phyloP scores from a whole-genome alignment of 1,140 invertebrate species.

The Drosophila mayri region DNA sequence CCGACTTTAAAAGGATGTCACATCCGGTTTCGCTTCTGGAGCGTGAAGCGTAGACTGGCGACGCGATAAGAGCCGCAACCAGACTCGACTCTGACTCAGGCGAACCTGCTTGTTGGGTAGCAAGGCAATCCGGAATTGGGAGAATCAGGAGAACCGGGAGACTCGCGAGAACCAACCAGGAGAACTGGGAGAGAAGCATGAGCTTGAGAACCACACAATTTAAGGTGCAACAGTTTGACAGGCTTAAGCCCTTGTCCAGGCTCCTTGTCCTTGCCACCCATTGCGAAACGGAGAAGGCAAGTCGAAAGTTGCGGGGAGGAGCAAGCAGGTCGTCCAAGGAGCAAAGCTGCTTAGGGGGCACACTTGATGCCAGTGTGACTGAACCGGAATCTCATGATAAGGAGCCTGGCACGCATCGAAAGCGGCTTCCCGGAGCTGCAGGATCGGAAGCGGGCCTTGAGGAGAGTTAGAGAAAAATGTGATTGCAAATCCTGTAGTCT shows the following conservation, averaged over 20 bases:
- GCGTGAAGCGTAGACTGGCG: slow-evolving; percentile 77
- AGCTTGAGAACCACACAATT: slow-evolving; percentile 33
- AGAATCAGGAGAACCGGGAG: slow-evolving; percentile 4
- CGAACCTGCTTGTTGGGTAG: neutral
- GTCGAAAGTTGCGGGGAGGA: neutral
- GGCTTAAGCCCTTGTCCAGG: slow-evolving; percentile 33
- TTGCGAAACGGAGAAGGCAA: neutral
- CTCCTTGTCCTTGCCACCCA: slow-evolving; percentile 1
- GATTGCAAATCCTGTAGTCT: no score
- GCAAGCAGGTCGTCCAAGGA: neutral
- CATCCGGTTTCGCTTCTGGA: slow-evolving; percentile 81
- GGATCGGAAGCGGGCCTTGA: neutral
- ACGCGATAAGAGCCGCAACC: slow-evolving; percentile 70
- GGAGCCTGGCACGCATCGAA: slow-evolving; percentile 10
- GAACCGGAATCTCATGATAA: slow-evolving; percentile 14
- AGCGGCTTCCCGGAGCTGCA: neutral
- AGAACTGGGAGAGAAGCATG: neutral
- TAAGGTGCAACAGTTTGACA: slow-evolving; percentile 68
- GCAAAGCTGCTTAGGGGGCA: slow-evolving; percentile 37
- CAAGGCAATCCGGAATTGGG: slow-evolving; percentile 2
- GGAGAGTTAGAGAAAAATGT: neutral
- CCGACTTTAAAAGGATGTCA: slow-evolving; percentile 85
- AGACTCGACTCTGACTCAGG: slow-evolving; percentile 1
- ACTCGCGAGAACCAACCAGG: neutral
- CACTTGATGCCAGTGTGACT: slow-evolving; percentile 28